phyloP scores from a whole-genome alignment of 2,888 invertebrate genomes.

The Ditula angustiorana region DNA sequence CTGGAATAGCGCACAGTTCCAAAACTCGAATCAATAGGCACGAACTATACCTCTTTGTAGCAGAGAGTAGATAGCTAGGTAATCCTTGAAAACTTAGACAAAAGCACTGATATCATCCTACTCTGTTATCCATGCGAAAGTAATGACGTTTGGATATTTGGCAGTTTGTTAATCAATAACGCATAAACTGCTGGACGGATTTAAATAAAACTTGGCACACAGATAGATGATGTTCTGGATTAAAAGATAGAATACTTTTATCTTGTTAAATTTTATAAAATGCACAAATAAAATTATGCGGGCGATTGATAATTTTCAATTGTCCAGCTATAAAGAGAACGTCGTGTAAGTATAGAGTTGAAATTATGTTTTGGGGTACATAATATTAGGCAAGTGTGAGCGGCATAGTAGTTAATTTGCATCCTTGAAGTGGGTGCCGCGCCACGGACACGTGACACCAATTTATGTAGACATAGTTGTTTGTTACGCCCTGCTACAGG shows the following conservation, averaged over 20 bases:
- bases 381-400: conserved; percentile 51
- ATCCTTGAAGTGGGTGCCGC: conserved; percentile 60
- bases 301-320: too few species aligned
- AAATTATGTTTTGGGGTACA: conserved; percentile 55
- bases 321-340: conserved; percentile 37
- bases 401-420: conserved; percentile 68
- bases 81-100: background rate
- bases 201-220: too few species aligned
- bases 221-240: too few species aligned
- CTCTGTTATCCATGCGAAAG: too few species aligned
- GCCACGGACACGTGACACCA: conserved; percentile 41
- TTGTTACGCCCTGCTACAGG: background rate
- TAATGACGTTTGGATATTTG: too few species aligned
- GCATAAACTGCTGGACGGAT: too few species aligned
- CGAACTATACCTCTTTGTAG: background rate
- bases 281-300: too few species aligned
- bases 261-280: too few species aligned
- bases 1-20: background rate
- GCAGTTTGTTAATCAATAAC: too few species aligned
- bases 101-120: too few species aligned
- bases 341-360: conserved; percentile 44
- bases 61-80: background rate
- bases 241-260: too few species aligned
- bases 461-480: background rate
- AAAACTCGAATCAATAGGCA: background rate